These are phyloP conservation scores for Andrena camellia DNA, from an alignment of 2,888 invertebrate species.

Conservation along the genomic window DNA sequence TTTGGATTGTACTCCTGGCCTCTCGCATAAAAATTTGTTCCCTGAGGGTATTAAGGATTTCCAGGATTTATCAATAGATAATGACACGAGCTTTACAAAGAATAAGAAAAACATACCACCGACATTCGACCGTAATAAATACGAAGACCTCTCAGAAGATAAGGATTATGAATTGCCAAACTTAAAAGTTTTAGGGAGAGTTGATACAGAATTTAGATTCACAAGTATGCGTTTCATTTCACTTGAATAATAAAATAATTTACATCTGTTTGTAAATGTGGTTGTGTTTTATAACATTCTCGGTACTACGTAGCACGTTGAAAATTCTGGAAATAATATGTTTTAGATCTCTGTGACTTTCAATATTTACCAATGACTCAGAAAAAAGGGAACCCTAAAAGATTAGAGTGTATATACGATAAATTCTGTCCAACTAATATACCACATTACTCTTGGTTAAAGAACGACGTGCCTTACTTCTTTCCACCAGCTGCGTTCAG, in stretches of 20 bases:
- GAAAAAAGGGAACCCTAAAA: slow-evolving; percentile 83
- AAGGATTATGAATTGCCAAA: slow-evolving; percentile 81
- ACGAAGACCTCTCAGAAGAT: slow-evolving; percentile 81
- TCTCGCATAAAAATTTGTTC: neutral
- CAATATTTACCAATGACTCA: slow-evolving; percentile 93
- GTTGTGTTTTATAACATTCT: no score
- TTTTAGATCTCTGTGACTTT: slow-evolving; percentile 94
- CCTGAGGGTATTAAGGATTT: slow-evolving; percentile 1
- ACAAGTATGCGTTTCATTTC: slow-evolving; percentile 86
- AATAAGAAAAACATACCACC: slow-evolving; percentile 55
- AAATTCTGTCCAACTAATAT: slow-evolving; percentile 88
- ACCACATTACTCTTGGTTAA: slow-evolving; percentile 87
- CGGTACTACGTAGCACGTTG: neutral
- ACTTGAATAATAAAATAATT: neutral
- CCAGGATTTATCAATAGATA: slow-evolving; percentile 16
- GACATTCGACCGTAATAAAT: slow-evolving; percentile 71
- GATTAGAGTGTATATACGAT: slow-evolving; percentile 88
- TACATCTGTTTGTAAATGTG: neutral
- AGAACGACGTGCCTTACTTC: slow-evolving; percentile 87
- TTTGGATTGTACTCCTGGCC: neutral
- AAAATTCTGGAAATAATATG: neutral
- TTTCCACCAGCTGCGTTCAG: slow-evolving; percentile 93
- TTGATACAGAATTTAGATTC: slow-evolving; percentile 88
- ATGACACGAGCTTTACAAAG: neutral
- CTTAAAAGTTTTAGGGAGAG: slow-evolving; percentile 87